Conservation (phyloP, 2,797 vertebrate genomes). For the Anomalospiza imberbis region DNA sequence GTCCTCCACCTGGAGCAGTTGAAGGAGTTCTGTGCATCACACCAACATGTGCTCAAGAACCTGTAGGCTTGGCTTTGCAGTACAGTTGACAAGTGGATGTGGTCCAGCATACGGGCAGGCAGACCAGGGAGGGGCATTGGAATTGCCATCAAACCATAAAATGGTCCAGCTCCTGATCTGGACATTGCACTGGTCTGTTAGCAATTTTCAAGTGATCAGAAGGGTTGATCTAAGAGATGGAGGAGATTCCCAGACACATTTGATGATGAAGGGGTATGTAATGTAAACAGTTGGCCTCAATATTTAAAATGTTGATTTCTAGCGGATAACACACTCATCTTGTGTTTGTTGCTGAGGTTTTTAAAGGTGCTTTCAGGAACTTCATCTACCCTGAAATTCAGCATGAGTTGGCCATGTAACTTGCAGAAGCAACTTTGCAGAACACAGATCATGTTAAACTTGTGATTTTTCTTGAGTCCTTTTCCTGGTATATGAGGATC, state of each 20-base stretch:
- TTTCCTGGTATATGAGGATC: neutral
- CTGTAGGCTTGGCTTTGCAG: neutral
- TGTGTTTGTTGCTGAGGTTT: neutral
- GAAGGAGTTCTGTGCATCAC: neutral
- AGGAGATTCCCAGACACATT: neutral
- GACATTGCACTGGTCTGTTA: neutral
- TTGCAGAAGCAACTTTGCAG: neutral
- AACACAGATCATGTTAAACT: neutral
- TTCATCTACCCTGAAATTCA: neutral
- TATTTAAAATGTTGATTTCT: neutral
- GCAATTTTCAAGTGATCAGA: neutral
- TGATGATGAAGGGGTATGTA: neutral
- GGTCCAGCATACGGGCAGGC: neutral
- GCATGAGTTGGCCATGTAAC: rapidly evolving
- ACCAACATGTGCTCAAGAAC: neutral
- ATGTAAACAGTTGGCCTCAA: neutral
- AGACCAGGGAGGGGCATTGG: neutral
- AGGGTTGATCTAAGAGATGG: neutral
- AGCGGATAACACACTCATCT: neutral
- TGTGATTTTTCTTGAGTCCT: neutral
- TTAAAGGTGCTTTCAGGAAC: neutral
- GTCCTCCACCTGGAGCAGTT: neutral
- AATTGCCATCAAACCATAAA: neutral
- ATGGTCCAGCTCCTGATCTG: neutral
- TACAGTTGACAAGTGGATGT: neutral